Percentiles rank a stretch among this genome's conserved stretches.
Conservation (phyloP, 2,797 vertebrate species). For the Takifugu ocellatus region DNA sequence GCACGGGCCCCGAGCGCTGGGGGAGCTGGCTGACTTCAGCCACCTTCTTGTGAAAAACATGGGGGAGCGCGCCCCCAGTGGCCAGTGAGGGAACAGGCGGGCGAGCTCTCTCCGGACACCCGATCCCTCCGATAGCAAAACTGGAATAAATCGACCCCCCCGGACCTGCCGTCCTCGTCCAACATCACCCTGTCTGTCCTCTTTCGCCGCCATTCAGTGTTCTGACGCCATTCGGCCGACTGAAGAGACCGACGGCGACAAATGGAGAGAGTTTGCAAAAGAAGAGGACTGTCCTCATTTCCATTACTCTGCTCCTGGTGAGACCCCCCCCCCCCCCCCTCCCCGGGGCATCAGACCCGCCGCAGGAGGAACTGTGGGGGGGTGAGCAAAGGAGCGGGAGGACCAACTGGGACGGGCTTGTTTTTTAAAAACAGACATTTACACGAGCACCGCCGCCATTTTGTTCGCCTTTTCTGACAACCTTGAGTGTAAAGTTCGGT, state of each 20-base stretch:
- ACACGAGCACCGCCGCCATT: constrained; percentile 25
- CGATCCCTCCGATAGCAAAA: constrained; percentile 57
- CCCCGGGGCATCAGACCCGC: constrained; percentile 29
- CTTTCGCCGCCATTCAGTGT: constrained; percentile 73
- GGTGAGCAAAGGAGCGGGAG: constrained; percentile 24
- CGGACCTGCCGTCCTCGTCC: constrained; percentile 53
- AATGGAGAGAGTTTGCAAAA: constrained; percentile 41
- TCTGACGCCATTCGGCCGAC: constrained; percentile 63
- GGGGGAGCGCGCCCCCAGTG: constrained; percentile 83
- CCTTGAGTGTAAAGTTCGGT: constrained; percentile 43
- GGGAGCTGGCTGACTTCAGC: constrained; percentile 83
- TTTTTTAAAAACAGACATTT: too few species aligned
- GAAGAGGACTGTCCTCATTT: constrained; percentile 35
- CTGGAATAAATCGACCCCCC: constrained; percentile 60
- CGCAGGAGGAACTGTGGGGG: neutral
- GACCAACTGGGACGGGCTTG: constrained; percentile 23
- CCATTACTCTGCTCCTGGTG: constrained; percentile 40
- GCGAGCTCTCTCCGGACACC: constrained; percentile 50
- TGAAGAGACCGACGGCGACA: constrained; percentile 53
- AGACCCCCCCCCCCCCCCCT: constrained; percentile 34
- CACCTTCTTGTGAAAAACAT: constrained; percentile 82
- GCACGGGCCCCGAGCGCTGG: constrained; percentile 71
- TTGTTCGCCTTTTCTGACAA: constrained; percentile 39
- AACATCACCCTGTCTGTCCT: constrained; percentile 63
- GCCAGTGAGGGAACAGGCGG: constrained; percentile 67